These are phyloP conservation scores for Taurulus bubalis DNA, from an alignment of 2,113 vertebrate genomes.

Conservation along the genomic window DNA sequence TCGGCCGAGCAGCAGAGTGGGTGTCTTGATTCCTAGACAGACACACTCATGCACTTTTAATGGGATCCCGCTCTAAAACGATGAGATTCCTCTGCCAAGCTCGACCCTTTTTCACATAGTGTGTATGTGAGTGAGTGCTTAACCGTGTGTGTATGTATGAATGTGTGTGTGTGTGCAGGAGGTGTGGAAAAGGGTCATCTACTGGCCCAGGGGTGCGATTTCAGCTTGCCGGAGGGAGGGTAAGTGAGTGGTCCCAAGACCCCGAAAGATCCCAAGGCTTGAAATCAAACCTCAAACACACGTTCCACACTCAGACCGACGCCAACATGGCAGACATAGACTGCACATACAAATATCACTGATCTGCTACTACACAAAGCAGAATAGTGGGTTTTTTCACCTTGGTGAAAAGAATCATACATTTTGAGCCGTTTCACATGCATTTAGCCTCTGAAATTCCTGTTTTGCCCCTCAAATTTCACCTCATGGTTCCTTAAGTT, in stretches of 20 bases:
- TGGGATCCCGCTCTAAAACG: slow-evolving; percentile 74
- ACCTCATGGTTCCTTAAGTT: neutral
- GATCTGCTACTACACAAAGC: neutral
- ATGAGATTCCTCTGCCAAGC: slow-evolving; percentile 57
- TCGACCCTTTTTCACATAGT: slow-evolving; percentile 31
- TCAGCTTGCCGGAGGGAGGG: slow-evolving; percentile 61
- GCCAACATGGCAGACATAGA: neutral
- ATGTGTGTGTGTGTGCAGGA: slow-evolving; percentile 21
- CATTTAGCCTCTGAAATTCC: neutral
- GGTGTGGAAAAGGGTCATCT: slow-evolving; percentile 58
- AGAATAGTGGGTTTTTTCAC: neutral
- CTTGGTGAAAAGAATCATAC: neutral
- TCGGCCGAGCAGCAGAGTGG: slow-evolving; percentile 49
- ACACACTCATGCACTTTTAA: slow-evolving; percentile 83
- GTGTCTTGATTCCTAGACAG: slow-evolving; percentile 80
- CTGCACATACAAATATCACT: neutral
- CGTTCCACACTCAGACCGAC: neutral
- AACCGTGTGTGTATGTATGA: slow-evolving; percentile 11
- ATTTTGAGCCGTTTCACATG: neutral
- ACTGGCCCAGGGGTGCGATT: slow-evolving; percentile 75
- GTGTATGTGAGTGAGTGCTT: slow-evolving; percentile 38
- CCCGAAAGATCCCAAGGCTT: slow-evolving; percentile 70
- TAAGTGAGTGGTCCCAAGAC: slow-evolving; percentile 76
- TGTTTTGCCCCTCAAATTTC: neutral
- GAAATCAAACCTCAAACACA: slow-evolving; percentile 62